Evolutionary conservation across 2,888 invertebrate species (phyloP).

Genomic region (Drosophila ustulata): DNA sequence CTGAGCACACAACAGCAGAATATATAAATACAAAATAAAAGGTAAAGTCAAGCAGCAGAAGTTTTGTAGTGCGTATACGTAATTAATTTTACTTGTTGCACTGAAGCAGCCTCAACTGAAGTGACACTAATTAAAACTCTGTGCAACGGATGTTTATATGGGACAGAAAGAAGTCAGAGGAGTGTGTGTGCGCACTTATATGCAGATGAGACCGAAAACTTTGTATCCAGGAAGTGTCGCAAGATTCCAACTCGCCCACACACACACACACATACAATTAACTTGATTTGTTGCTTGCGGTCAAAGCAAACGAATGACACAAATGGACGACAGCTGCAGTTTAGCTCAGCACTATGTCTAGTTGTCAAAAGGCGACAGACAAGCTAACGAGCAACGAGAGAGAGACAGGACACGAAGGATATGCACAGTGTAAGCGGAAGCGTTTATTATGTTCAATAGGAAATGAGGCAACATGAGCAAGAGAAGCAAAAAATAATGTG

Average conservation of each 20-base stretch:
- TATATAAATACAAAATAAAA: conserved; percentile 21
- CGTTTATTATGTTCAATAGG: conserved; percentile 40
- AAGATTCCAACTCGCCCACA: conserved; percentile 37
- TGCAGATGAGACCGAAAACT: conserved; percentile 47
- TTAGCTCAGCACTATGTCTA: conserved; percentile 4
- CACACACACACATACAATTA: conserved; percentile 57
- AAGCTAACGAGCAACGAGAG: not conserved
- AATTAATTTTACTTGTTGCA: conserved; percentile 73
- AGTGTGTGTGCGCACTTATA: conserved; percentile 19
- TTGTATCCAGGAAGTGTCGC: conserved; percentile 62
- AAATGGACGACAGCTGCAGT: conserved; percentile 33
- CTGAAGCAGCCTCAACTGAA: conserved; percentile 48
- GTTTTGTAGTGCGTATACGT: conserved; percentile 46
- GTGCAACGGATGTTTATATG: conserved; percentile 60
- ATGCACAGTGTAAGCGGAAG: conserved; percentile 31
- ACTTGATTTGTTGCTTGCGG: conserved; percentile 70
- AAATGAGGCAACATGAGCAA: conserved; percentile 28
- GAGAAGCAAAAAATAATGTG: conserved; percentile 7
- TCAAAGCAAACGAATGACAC: conserved; percentile 63
- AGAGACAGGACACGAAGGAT: conserved; percentile 15
- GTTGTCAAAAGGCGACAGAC: not conserved
- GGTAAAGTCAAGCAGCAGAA: conserved; percentile 7
- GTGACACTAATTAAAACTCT: conserved; percentile 72
- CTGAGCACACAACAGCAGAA: conserved; percentile 33
- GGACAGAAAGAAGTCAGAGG: not conserved